phyloP scores from a whole-genome alignment of 2,888 invertebrate species.

The Boloria euphrosyne region DNA sequence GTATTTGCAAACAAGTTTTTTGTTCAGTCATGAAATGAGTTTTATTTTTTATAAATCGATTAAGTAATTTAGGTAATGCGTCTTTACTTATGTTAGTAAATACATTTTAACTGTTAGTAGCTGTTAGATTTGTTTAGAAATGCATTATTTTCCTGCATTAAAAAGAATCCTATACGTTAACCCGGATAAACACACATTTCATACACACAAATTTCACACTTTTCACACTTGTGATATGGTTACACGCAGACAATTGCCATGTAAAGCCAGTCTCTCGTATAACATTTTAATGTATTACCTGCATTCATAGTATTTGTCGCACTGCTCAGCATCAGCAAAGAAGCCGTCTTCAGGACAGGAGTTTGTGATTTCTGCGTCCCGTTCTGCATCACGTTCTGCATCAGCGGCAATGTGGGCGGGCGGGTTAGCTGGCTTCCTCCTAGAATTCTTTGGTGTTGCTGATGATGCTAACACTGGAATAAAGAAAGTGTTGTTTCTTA shows the following conservation, averaged over 20 bases:
- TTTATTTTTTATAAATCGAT: slow-evolving; percentile 1
- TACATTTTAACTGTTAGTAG: no score
- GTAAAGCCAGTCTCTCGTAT: no score
- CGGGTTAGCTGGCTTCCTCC: slow-evolving; percentile 60
- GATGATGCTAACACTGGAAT: slow-evolving; percentile 66
- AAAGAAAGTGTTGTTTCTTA: neutral
- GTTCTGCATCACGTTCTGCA: slow-evolving; percentile 62
- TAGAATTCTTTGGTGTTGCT: slow-evolving; percentile 56
- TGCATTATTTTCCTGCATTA: no score
- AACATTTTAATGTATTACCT: slow-evolving; percentile 56
- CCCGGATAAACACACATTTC: no score
- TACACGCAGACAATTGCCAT: no score
- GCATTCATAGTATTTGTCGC: slow-evolving; percentile 94
- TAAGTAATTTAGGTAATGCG: neutral
- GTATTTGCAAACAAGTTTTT: slow-evolving; percentile 29
- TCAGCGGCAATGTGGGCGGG: slow-evolving; percentile 56
- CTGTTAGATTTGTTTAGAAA: no score
- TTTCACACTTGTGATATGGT: no score
- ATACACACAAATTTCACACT: no score
- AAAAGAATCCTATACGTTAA: no score
- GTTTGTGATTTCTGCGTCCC: slow-evolving; percentile 81
- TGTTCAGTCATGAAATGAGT: slow-evolving; percentile 18
- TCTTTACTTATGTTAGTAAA: no score
- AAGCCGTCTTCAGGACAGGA: slow-evolving; percentile 93
- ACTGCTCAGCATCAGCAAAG: slow-evolving; percentile 92